phyloP scores from a whole-genome alignment of 2,888 invertebrate species.

The Chydorus sphaericus region DNA sequence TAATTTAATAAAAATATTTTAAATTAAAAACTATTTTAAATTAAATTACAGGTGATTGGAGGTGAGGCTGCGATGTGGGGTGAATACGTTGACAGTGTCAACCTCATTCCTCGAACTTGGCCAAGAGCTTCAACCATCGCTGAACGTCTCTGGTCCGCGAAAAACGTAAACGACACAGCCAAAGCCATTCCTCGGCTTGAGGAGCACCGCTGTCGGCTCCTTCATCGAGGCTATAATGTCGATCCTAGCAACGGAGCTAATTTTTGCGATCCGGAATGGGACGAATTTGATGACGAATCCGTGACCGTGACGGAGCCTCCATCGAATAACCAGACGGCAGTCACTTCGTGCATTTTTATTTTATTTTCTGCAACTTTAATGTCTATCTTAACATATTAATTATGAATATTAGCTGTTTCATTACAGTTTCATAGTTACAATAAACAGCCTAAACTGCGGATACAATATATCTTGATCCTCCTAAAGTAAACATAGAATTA shows the following conservation, averaged over 20 bases:
- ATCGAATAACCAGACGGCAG: no score
- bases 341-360: no score
- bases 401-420: no score
- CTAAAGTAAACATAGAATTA: no score
- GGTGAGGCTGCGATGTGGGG: constrained; percentile 91
- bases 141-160: constrained; percentile 64
- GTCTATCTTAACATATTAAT: no score
- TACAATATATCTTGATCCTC: no score
- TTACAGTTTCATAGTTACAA: no score
- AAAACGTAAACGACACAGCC: constrained; percentile 28
- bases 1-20: constrained; percentile 51
- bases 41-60: constrained; percentile 55
- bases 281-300: no score
- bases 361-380: no score
- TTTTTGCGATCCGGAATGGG: constrained; percentile 15
- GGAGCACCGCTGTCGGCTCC: constrained; percentile 56
- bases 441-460: no score
- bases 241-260: constrained; percentile 46
- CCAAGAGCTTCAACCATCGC: constrained; percentile 74
- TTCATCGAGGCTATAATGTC: constrained; percentile 47
- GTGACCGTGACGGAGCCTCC: no score
- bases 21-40: constrained; percentile 40
- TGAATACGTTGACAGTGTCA: constrained; percentile 60
- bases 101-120: constrained; percentile 51
- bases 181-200: constrained; percentile 46